Base-by-base conservation (phyloP, 2,113 vertebrate genomes). In the Eurypyga helias region DNA sequence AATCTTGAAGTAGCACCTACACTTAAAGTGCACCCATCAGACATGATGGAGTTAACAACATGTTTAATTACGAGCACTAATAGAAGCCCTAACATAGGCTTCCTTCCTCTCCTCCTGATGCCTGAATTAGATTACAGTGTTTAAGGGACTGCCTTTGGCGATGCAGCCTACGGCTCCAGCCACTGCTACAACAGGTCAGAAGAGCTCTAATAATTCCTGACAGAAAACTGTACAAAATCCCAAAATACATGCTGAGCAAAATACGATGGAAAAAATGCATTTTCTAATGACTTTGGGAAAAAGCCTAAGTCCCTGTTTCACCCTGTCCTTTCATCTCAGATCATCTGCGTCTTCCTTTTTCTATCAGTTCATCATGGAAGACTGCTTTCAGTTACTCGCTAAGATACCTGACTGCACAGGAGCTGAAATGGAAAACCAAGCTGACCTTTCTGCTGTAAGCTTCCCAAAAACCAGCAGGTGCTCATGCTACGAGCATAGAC, bases 351-450 rank as follows among this genome's bases (percentile, higher is more conserved):
- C 11, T 31, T 21, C 33, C 58, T 70, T 45, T 45, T 45, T 11
- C 65, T 8, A 2, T 29, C 20, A 17, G 9, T 10, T 52, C 19
- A 3, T 29, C 38, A 2, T 7, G 45, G n/a, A 17, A 26, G 58
- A 5, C 23, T 69, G 33, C 34, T 69, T 21, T 17, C 78, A 41
- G 33, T 29, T 29, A 58, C 33, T 5, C 43, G 23, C 60, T 43
- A n/a, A 33, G 2, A 0, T 6, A 13, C 5, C 20, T 9, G 20
- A 3, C 29, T 33, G 46, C 20, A 9, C 1, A 34, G 66, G 23
- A 57, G n/a, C 64, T 78, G 78, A 46, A 45, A 18, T 2, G 10
- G 25, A 33, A 79, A 62, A 8, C 34, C 41, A 48, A 34, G 15
- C 21, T 58, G 28, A 17, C 13, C 49, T 41, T 78, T 54, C 73